Base-by-base conservation (phyloP, 2,797 vertebrate species). In the Falco berigora region DNA sequence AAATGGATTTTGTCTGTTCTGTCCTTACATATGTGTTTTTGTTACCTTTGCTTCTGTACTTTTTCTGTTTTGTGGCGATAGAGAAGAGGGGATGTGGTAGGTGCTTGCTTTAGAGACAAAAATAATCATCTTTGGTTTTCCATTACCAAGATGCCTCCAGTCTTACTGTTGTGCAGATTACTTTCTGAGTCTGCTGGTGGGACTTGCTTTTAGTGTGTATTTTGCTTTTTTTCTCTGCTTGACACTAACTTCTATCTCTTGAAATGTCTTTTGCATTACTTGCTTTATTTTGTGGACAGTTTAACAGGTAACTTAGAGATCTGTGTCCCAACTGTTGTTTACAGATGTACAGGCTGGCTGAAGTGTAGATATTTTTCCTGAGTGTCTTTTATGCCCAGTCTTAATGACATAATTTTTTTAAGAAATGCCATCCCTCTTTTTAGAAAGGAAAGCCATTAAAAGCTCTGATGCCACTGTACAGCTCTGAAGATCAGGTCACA, bases 81-180 rank as follows among this genome's bases (percentile, higher is more conserved):
- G 50, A 47, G 49, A 40, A 61, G 47, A 82, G 9, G 9, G 9
- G 3, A 1, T 72, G 15, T 5, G 8, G 17, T 30, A 61, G 42
- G 6, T 83, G 32, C 13, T 86, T 80, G 14, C 53, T 58, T 55
- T 50, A 49, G n/a, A 87, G 89, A 49, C 6, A 77, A 67, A 84
- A 80, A 64, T 56, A 90, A 18, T 28, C 4, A 2, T 8, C 6
- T 94, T 79, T 86, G 74, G 3, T 96, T 96, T 96, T 95, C 81
- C 67, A 59, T 92, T 27, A 63, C 52, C 79, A 93, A 92, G 89
- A 89, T 74, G 68, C 89, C 84, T 96, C 75, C 81, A 94, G 84
- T 79, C 21, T 79, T 78, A 28, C 23, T 87, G 30, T 80, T 91
- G 18, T 25, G 28, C 44, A 69, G 21, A 6, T 82, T 94, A 8